Conservation (phyloP, 1,140 invertebrate species). For the Alviniconcha marisindica region DNA sequence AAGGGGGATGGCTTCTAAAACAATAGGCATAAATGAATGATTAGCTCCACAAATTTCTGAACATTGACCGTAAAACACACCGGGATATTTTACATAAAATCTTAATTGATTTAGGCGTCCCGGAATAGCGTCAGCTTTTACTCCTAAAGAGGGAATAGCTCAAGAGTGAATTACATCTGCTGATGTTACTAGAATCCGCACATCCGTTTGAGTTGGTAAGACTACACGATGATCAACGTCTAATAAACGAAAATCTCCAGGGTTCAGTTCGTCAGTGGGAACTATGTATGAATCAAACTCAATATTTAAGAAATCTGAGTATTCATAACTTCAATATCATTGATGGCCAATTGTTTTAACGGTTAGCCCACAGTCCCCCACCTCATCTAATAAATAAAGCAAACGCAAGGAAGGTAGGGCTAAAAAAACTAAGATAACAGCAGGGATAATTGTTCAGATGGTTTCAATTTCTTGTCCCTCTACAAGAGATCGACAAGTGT, state of each 20-base stretch:
- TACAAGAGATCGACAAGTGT: slow-evolving; percentile 73
- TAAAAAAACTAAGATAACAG: slow-evolving; percentile 81
- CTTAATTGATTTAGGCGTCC: slow-evolving; percentile 83
- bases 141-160: slow-evolving; percentile 80
- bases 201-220: slow-evolving; percentile 78
- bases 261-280: slow-evolving; percentile 71
- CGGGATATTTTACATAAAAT: slow-evolving; percentile 79
- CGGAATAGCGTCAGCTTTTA: slow-evolving; percentile 83
- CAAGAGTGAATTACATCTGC: slow-evolving; percentile 84
- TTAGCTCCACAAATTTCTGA: slow-evolving; percentile 88
- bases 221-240: slow-evolving; percentile 82
- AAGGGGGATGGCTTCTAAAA: slow-evolving; percentile 76
- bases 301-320: slow-evolving; percentile 80
- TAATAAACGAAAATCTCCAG: slow-evolving; percentile 79
- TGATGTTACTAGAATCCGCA: slow-evolving; percentile 80
- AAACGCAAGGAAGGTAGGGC: slow-evolving; percentile 80
- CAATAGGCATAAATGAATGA: slow-evolving; percentile 87
- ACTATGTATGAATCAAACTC: slow-evolving; percentile 83
- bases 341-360: slow-evolving; percentile 82
- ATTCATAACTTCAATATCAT: slow-evolving; percentile 85
- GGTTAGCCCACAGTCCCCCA: slow-evolving; percentile 77
- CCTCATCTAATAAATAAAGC: slow-evolving; percentile 82
- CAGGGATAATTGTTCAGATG: slow-evolving; percentile 81
- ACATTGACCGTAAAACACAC: slow-evolving; percentile 84
- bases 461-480: slow-evolving; percentile 80